A percentile compares a stretch with the other conserved stretches of the same genome.
These are phyloP conservation scores for Myodes glareolus DNA, from an alignment of 2,113 vertebrate species.

Conservation along the genomic window DNA sequence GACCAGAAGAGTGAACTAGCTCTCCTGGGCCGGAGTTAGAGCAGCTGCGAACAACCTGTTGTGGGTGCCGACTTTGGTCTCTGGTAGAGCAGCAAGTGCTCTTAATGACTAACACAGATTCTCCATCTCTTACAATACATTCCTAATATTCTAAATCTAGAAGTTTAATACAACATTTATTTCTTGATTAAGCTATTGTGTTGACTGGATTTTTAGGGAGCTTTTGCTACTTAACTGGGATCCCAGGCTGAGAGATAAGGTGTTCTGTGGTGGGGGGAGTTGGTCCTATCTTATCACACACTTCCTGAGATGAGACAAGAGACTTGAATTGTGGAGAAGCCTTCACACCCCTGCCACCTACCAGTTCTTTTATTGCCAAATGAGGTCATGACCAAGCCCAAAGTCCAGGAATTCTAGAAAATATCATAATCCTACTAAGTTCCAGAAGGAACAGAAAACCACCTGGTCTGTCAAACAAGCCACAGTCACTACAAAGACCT, in stretches of 20 bases:
- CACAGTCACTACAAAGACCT: background rate
- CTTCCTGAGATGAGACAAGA: background rate
- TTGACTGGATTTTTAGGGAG: background rate
- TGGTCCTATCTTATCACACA: background rate
- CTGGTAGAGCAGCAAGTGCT: background rate
- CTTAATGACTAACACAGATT: too few relatives aligned
- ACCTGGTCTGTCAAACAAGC: background rate
- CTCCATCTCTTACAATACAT: background rate
- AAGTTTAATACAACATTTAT: background rate
- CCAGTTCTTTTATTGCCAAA: background rate
- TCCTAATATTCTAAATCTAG: background rate
- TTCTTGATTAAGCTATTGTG: background rate
- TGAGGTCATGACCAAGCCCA: background rate
- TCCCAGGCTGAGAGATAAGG: background rate
- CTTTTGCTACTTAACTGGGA: background rate
- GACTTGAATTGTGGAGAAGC: background rate
- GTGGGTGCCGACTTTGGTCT: background rate
- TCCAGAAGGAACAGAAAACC: background rate
- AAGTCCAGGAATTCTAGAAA: slow-evolving; percentile 17
- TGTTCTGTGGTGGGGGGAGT: background rate
- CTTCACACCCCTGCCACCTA: background rate
- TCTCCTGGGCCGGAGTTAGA: background rate
- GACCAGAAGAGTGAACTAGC: background rate
- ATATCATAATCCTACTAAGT: background rate
- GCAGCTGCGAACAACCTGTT: background rate